A percentile compares a stretch with the other conserved stretches of the same genome.
These are phyloP conservation scores for Yasuhikotakia modesta DNA, from an alignment of 2,797 vertebrate species.

Conservation along the genomic window DNA sequence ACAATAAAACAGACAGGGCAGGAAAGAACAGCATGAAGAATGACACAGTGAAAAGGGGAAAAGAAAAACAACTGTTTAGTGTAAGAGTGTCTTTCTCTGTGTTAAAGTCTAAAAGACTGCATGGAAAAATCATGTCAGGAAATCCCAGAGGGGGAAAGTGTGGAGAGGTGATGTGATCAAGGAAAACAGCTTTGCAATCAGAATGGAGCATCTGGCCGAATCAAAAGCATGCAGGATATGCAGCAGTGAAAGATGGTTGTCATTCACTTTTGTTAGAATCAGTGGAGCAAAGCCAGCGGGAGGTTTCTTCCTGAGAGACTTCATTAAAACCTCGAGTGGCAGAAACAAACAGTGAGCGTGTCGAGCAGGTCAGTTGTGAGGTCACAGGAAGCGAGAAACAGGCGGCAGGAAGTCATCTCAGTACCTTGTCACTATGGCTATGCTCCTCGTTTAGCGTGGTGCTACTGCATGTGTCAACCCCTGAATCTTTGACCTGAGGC, in stretches of 20 bases:
- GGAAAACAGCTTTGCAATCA: conserved; percentile 45
- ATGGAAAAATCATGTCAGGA: conserved; percentile 43
- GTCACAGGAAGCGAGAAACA: conserved; percentile 20
- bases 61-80: conserved; percentile 84
- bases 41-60: conserved; percentile 87
- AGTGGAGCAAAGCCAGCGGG: conserved; percentile 72
- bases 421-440: conserved; percentile 90
- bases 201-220: conserved; percentile 24
- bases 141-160: conserved; percentile 62
- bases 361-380: conserved; percentile 36
- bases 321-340: conserved; percentile 16
- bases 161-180: conserved; percentile 44
- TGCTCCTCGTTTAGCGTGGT: conserved; percentile 88
- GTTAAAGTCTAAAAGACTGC: conserved; percentile 38
- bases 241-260: conserved; percentile 63
- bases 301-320: conserved; percentile 57
- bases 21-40: conserved; percentile 35
- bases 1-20: conserved; percentile 14
- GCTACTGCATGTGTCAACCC: conserved; percentile 90
- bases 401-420: conserved; percentile 67
- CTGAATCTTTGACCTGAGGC: conserved; percentile 90
- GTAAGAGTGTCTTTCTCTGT: conserved; percentile 58
- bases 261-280: conserved; percentile 65
- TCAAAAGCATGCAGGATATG: conserved; percentile 65
- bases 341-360: conserved; percentile 21